Base-by-base conservation (phyloP, 2,113 vertebrate species). In the Glaucidium brasilianum region DNA sequence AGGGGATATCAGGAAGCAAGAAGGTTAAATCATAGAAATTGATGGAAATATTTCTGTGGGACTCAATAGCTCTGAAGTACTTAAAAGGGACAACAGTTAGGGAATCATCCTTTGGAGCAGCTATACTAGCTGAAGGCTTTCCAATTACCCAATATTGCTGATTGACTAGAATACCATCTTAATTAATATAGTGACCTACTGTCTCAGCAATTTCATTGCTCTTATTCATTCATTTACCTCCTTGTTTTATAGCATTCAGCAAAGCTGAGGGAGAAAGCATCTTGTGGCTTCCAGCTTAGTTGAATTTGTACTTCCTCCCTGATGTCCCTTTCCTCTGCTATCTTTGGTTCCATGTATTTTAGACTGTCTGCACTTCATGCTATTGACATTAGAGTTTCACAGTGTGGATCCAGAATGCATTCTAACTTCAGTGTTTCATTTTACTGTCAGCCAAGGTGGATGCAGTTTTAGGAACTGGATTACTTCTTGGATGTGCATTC, bases 131-230 rank as follows among this genome's bases (percentile, higher is more conserved):
- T 90, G 62, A 84, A 95, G 84, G 83, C 72, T 90, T 94, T 94
- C 60, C 85, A 92, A 62, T 92, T 95, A 91, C 15, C 21, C 30
- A 74, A 11, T 91, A 91, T 30, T 92, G 53, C 56, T 74, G 74
- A 86, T 15, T 71, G 84, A 95, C 67, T 84, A 77, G 45, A 92
- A 79, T 50, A 90, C 10, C 32, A 68, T 64, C 43, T 53, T 94
- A 96, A 97, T 95, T 85, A 96, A 90, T 88, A 78, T 17, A 90
- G 47, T 49, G 55, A 92, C 71, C 78, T 93, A 59, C 25, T 37
- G 20, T 74, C 50, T 85, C 64, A 62, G 84, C 29, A 85, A 64
- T 93, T 90, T 74, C 74, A 60, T 69, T 94, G 32, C 47, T 87
- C 34, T 63, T 84, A 67, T 18, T 68, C 27, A 76, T 68, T 90